Evolutionary conservation across 2,888 invertebrate species (phyloP).

Genomic region (Caenorhabditis panamensis): DNA sequence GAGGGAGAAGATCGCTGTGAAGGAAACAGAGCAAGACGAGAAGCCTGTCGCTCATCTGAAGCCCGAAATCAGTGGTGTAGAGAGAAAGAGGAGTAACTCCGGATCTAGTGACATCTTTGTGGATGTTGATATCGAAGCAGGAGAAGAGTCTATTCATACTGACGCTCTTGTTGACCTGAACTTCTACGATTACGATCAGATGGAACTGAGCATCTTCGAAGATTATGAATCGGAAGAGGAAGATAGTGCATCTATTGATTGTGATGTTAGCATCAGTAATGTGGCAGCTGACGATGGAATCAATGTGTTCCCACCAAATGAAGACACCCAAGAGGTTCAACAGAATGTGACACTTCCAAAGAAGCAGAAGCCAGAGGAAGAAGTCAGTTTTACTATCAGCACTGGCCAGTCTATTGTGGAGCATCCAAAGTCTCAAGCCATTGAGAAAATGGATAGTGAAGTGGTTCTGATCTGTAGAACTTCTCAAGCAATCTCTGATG

Average conservation of each 20-base stretch:
- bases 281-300: slow-evolving; percentile 66
- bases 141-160: slow-evolving; percentile 70
- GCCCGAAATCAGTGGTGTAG: slow-evolving; percentile 54
- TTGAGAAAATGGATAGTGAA: slow-evolving; percentile 55
- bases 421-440: slow-evolving; percentile 63
- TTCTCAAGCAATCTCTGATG: slow-evolving; percentile 48
- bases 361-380: slow-evolving; percentile 38
- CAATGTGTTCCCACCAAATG: slow-evolving; percentile 59
- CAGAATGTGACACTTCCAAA: slow-evolving; percentile 50
- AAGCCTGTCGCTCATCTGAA: slow-evolving; percentile 28
- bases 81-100: slow-evolving; percentile 60
- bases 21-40: slow-evolving; percentile 13
- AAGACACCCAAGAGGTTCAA: slow-evolving; percentile 60
- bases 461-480: slow-evolving; percentile 57
- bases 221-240: slow-evolving; percentile 63
- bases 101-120: slow-evolving; percentile 68
- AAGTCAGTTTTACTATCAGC: slow-evolving; percentile 38
- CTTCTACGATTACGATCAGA: slow-evolving; percentile 72
- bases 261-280: slow-evolving; percentile 69
- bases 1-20: slow-evolving; percentile 1
- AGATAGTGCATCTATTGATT: slow-evolving; percentile 60
- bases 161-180: slow-evolving; percentile 71
- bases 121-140: slow-evolving; percentile 72
- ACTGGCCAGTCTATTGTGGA: slow-evolving; percentile 63
- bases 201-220: slow-evolving; percentile 68